A percentile compares a stretch with the other conserved stretches of the same genome.
Conservation (phyloP, 2,113 vertebrate species). For the Tamias sibiricus region DNA sequence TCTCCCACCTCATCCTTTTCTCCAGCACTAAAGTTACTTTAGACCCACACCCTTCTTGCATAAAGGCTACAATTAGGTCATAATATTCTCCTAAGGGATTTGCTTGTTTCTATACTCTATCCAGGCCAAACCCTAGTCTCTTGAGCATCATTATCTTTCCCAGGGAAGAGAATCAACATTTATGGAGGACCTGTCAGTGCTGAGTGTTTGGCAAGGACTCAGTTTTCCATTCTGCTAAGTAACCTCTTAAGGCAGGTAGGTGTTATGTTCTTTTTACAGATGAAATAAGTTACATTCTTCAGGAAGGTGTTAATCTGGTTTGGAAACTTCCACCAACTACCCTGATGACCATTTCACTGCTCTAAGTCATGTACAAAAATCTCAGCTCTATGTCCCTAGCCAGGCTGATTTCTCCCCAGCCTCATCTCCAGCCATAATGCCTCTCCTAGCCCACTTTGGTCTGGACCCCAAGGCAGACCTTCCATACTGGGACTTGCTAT, state of each 20-base stretch:
- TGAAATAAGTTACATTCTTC: background rate
- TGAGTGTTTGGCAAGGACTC: background rate
- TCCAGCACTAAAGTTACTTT: background rate
- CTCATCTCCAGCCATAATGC: background rate
- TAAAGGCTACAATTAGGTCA: background rate
- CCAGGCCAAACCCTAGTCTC: background rate
- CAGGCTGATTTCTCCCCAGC: background rate
- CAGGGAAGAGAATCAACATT: background rate
- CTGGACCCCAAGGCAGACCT: background rate
- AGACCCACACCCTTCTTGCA: background rate
- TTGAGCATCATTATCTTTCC: slow-evolving; percentile 23
- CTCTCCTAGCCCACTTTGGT: background rate
- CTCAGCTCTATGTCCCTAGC: background rate
- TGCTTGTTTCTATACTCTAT: background rate
- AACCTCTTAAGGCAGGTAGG: background rate
- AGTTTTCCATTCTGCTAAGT: background rate
- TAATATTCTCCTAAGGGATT: background rate
- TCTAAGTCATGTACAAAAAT: background rate
- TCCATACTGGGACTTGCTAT: background rate
- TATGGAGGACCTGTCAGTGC: background rate
- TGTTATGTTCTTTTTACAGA: background rate
- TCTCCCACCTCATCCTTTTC: background rate
- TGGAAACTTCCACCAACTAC: background rate
- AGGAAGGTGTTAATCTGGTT: background rate
- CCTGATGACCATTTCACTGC: background rate